Base-by-base conservation (phyloP, 2,113 vertebrate species). In the Puma concolor region DNA sequence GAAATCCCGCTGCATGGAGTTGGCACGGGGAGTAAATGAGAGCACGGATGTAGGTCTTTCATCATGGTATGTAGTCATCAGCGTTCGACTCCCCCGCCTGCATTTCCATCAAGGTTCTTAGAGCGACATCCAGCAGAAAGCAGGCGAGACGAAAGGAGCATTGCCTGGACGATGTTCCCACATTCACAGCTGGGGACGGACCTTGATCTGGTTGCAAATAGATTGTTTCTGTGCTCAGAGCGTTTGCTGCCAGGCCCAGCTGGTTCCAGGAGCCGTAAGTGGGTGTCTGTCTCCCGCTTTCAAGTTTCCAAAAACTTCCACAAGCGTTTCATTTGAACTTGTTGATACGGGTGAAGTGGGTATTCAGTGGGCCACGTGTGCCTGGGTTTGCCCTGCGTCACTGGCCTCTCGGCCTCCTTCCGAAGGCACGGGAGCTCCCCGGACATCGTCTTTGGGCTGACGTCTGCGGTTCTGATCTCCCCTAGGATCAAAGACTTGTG, bases 81-180 rank as follows among this genome's bases (percentile, higher is more conserved):
- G 1, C 23, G 16, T n/a, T 33, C n/a, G 10, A 0, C 0, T 11
- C 4, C 48, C 2, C 16, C 7, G 16, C 10, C 14, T 67, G 64
- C 33, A 16, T 11, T 13, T 33, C 25, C 17, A 0, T 33, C 21
- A 19, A 29, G 15, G 13, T 38, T 76, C 29, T 87, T 31, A 57
- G 60, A 38, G 13, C 31, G n/a, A 9, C 11, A 4, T 12, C 9
- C 54, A 90, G 23, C 11, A 25, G 36, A 95, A 6, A 63, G 27
- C 3, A 41, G 29, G 14, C 15, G 9, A 21, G 31, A 50, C 72
- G n/a, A 50, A 23, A 31, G 60, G 44, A n/a, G 14, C 12, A 17
- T 3, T 2, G 16, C 21, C 27, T 9, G n/a, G 11, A 71, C 48
- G 25, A 0, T 15, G 21, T 13, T 63, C 33, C 19, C 38, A 36